Base-by-base conservation (phyloP, 2,113 vertebrate genomes). In the Sisor rabdophorus region DNA sequence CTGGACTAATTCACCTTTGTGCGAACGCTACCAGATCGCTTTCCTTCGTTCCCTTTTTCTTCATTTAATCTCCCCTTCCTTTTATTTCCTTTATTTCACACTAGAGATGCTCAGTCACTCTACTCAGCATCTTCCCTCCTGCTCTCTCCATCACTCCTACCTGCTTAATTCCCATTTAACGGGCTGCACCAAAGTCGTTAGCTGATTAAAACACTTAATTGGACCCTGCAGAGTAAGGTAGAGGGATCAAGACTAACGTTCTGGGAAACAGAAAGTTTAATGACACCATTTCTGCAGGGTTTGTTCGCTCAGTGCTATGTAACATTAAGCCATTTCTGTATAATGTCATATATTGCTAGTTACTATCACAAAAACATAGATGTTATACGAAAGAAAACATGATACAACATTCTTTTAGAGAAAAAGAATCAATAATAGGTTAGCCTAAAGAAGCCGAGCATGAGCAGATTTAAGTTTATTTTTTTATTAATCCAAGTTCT, bases 121-220 rank as follows among this genome's bases (percentile, higher is more conserved):
- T 89, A 84, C 87, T 91, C 89, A 90, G 89, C 89, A 88, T 87
- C 90, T 91, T 86, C 50, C 71, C 36, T 80, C 84, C 86, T 80
- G 78, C 79, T 87, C 86, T 84, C 60, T 67, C 82, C 79, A 85
- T 84, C 77, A 82, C 85, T 88, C 79, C 79, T 85, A 81, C 81
- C 86, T 85, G 88, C 88, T 91, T 92, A 90, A 91, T 91, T 90
- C 88, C 87, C 87, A 85, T 88, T 89, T 92, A 91, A 91, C 86
- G 85, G 89, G 87, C 85, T 88, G 87, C 85, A 78, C 88, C 85
- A 84, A 83, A 89, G 87, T 91, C 87, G 85, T 90, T 92, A 91
- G 91, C 89, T 91, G 89, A 92, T 92, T 91, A 91, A 89, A 89
- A 86, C 87, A 85, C 91, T 89, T 91, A 92, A 92, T 92, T 91